Evolutionary conservation across 2,797 vertebrate genomes (phyloP), one percentile per base, ranked within the genome.

Genomic region (Gallinago nigripennis): DNA sequence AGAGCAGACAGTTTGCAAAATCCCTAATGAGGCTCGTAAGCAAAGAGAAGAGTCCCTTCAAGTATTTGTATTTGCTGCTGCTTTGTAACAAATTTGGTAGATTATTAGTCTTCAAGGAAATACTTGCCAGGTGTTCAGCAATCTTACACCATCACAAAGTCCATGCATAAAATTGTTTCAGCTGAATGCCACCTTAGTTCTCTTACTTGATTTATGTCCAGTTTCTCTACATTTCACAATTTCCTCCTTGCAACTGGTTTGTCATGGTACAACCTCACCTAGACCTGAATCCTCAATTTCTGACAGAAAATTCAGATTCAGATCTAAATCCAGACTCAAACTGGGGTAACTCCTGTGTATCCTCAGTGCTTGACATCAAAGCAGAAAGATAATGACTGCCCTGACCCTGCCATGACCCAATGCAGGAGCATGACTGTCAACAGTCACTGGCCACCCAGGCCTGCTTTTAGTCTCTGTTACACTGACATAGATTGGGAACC

Each of bases 361-460:
- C 35, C 45, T 84, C 83, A 73, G 58, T 48, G 13, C 48, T 70
- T 69, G 60, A 88, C 83, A 94, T 95, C 88, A 95, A 93, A 97
- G 93, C 56, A 82, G 70, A 88, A 82, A 88, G 80, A 90, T 86
- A 86, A 95, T 33, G 37, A 69, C 46, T 76, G n/a, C 84, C 35
- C 75, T 93, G 90, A 94, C 86, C 80, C 46, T 92, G 33, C 17
- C 23, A 10, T 58, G 88, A 96, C 51, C 50, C 58, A 63, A 1
- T 0, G 8, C 72, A 88, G 80, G 25, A 82, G 16, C 54, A 48
- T 25, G 51, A 61, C 27, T 65, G 65, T 57, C 61, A 88, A 25
- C 4, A 28, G 50, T 69, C 76, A 60, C 64, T 39, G 50, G 24
- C 28, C 65, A 78, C 45, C 48, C 41, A 78, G 53, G 31, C 9